Evolutionary conservation across 2,888 invertebrate species (phyloP).

Genomic region (Tolmerus cingulatus): DNA sequence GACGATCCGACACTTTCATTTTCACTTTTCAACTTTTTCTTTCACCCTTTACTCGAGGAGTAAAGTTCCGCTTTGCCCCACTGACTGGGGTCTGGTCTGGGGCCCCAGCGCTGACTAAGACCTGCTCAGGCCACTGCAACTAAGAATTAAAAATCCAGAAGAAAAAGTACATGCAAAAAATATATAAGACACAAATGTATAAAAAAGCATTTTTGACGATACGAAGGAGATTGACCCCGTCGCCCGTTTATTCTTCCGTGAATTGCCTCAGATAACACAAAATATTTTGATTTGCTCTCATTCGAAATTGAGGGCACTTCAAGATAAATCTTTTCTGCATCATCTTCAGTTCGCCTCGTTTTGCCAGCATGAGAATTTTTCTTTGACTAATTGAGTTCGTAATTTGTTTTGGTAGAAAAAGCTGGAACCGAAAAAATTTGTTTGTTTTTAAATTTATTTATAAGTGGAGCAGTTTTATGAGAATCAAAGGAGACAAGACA

Average conservation of each 20-base stretch:
- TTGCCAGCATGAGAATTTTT: neutral
- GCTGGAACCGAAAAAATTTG: neutral
- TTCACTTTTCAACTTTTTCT: conserved; percentile 9
- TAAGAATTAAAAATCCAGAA: neutral
- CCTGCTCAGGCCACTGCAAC: neutral
- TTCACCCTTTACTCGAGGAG: conserved; percentile 1
- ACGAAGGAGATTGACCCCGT: neutral
- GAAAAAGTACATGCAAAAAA: neutral
- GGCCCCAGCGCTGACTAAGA: neutral
- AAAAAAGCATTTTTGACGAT: neutral
- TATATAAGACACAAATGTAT: neutral
- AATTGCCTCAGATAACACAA: neutral
- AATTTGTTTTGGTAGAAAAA: neutral
- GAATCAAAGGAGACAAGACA: neutral
- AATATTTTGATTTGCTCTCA: neutral
- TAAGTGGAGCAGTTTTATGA: neutral
- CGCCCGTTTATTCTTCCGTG: neutral
- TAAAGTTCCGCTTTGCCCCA: conserved; percentile 12
- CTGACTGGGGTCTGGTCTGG: neutral
- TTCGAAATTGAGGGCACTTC: neutral
- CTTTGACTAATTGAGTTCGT: neutral
- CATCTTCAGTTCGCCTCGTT: neutral
- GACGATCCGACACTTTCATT: neutral
- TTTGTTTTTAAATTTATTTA: neutral
- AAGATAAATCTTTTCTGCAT: neutral